Conservation (phyloP, 1,140 invertebrate species). For the Drosophila ercepeae region DNA sequence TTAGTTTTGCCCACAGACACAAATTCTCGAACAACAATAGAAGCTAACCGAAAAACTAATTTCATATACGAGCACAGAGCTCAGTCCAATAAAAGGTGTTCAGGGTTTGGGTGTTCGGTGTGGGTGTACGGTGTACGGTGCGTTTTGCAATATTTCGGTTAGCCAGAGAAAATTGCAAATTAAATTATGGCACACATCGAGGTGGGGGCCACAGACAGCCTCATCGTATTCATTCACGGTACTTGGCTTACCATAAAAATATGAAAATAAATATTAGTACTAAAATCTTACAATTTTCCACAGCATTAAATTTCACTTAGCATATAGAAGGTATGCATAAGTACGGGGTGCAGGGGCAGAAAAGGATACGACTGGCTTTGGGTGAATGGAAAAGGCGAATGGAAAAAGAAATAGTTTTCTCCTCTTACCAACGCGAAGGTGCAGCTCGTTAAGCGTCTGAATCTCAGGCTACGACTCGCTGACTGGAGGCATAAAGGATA, state of each 20-base stretch:
- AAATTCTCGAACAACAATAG: slow-evolving; percentile 35
- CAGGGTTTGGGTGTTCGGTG: too few species aligned
- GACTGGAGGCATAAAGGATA: slow-evolving; percentile 8
- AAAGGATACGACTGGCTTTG: neutral
- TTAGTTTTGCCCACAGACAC: slow-evolving; percentile 50
- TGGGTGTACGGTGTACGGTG: too few species aligned
- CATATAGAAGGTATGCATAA: slow-evolving; percentile 44
- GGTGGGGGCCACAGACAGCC: too few species aligned
- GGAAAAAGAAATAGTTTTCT: slow-evolving; percentile 29
- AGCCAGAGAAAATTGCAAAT: slow-evolving; percentile 56
- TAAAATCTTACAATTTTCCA: slow-evolving; percentile 70
- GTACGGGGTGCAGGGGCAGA: too few species aligned
- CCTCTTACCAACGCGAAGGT: too few species aligned
- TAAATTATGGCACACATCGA: slow-evolving; percentile 51
- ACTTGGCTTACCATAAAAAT: slow-evolving; percentile 34
- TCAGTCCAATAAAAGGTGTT: slow-evolving; percentile 17
- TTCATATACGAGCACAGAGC: slow-evolving; percentile 11
- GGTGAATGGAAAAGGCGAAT: neutral
- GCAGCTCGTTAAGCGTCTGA: slow-evolving; percentile 61
- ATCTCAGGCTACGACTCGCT: slow-evolving; percentile 41
- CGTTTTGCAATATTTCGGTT: slow-evolving; percentile 33
- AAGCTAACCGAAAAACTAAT: slow-evolving; percentile 55
- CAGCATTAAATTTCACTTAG: slow-evolving; percentile 72
- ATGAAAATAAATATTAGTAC: slow-evolving; percentile 68
- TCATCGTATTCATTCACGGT: neutral